Conservation (phyloP, 2,888 invertebrate genomes). For the Marronus borbonicus region DNA sequence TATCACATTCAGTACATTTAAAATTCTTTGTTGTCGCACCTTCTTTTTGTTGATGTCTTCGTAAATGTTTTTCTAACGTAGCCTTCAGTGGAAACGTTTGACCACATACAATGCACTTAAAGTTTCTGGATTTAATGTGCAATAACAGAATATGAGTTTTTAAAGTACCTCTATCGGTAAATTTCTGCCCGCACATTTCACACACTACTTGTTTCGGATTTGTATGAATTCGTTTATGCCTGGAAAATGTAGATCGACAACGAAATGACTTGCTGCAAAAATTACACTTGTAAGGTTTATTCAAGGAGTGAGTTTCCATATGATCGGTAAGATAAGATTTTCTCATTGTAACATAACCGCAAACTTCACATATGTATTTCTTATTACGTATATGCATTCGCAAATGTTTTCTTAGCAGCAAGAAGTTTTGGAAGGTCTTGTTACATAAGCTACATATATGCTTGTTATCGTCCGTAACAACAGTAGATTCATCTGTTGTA, state of each 20-base stretch:
- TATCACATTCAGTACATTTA: constrained; percentile 56
- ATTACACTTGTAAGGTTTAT: constrained; percentile 59
- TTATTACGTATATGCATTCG: constrained; percentile 52
- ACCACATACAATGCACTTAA: constrained; percentile 60
- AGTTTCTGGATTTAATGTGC: constrained; percentile 60
- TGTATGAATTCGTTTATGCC: constrained; percentile 61
- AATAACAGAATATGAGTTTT: constrained; percentile 61
- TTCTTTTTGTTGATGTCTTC: constrained; percentile 58
- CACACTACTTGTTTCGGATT: constrained; percentile 61
- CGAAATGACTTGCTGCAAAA: constrained; percentile 62
- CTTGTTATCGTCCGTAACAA: neutral
- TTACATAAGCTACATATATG: constrained; percentile 52
- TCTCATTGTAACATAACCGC: constrained; percentile 53
- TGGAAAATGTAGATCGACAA: constrained; percentile 60
- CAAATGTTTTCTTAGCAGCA: constrained; percentile 37
- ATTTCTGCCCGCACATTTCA: constrained; percentile 61
- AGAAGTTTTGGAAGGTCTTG: constrained; percentile 46
- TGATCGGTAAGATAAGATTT: constrained; percentile 57
- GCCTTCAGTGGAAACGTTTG: constrained; percentile 61
- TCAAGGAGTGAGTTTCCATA: constrained; percentile 58
- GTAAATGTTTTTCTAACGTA: constrained; percentile 62
- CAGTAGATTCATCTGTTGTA: constrained; percentile 22
- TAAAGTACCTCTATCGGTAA: constrained; percentile 61
- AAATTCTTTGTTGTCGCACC: constrained; percentile 56
- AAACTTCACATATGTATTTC: constrained; percentile 56